A percentile compares a stretch with the other conserved stretches of the same genome.
Conservation (phyloP, 2,113 vertebrate genomes). For the Bettongia penicillata region DNA sequence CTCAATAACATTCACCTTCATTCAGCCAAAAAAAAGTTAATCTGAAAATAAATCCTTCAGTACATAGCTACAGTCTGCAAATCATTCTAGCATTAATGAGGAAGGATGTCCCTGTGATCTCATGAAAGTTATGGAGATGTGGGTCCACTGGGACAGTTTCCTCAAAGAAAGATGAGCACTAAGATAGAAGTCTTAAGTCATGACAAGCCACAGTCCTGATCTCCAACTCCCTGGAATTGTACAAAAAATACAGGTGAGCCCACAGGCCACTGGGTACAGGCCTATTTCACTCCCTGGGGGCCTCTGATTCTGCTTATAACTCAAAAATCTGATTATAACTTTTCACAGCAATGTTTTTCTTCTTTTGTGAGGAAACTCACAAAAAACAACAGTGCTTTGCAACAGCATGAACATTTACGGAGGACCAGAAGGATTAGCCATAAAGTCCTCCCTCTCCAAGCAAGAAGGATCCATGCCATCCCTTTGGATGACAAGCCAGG, state of each 20-base stretch:
- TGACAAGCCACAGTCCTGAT: neutral
- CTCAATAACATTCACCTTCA: neutral
- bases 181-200: neutral
- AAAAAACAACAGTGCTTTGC: neutral
- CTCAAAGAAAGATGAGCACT: neutral
- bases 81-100: neutral
- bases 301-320: neutral
- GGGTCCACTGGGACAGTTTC: neutral
- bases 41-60: neutral
- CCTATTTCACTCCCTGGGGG: neutral
- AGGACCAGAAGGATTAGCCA: neutral
- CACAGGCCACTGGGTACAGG: neutral
- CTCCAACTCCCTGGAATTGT: neutral
- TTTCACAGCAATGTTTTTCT: neutral
- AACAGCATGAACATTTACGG: neutral
- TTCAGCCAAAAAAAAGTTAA: neutral
- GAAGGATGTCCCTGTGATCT: neutral
- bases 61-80: neutral
- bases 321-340: neutral
- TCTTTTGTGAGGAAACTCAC: neutral
- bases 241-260: too few species aligned
- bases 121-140: neutral
- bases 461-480: neutral
- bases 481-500: neutral
- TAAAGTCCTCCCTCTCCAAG: neutral